These are phyloP conservation scores for Lagria hirta DNA, from an alignment of 2,888 invertebrate genomes.

Conservation along the genomic window DNA sequence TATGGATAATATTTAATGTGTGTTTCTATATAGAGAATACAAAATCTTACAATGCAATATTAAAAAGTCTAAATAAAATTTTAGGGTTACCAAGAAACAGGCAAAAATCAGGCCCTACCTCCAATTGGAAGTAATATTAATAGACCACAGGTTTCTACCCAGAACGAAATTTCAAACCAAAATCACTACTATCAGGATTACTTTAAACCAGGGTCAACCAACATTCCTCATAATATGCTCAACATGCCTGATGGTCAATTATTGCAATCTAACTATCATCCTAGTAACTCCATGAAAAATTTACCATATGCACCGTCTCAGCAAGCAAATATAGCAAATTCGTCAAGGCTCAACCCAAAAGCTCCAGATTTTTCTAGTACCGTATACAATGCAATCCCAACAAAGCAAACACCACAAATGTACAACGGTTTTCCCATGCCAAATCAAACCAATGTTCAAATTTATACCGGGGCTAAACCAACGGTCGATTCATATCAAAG, in stretches of 20 bases:
- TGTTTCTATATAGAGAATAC: no score
- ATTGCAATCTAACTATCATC: slow-evolving; percentile 47
- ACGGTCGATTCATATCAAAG: slow-evolving; percentile 24
- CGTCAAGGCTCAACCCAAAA: slow-evolving; percentile 76
- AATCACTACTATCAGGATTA: slow-evolving; percentile 37
- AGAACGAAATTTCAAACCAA: slow-evolving; percentile 32
- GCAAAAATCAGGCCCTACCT: slow-evolving; percentile 42
- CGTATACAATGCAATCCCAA: slow-evolving; percentile 47
- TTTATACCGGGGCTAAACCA: slow-evolving; percentile 22
- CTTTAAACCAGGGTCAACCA: slow-evolving; percentile 37
- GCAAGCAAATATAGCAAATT: slow-evolving; percentile 52
- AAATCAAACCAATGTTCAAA: slow-evolving; percentile 35
- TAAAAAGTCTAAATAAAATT: no score
- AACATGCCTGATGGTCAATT: slow-evolving; percentile 52
- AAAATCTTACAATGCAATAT: no score
- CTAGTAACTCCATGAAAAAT: slow-evolving; percentile 37
- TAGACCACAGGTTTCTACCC: slow-evolving; percentile 39
- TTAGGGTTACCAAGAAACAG: slow-evolving; percentile 46
- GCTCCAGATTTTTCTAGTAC: slow-evolving; percentile 75
- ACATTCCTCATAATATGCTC: slow-evolving; percentile 45
- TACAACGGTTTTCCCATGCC: slow-evolving; percentile 41
- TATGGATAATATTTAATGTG: no score
- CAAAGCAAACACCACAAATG: slow-evolving; percentile 41
- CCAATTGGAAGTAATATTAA: slow-evolving; percentile 50
- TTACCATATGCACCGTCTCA: slow-evolving; percentile 49